These are phyloP conservation scores for Drosophila takahashii DNA, from an alignment of 1,140 invertebrate genomes.

Conservation along the genomic window DNA sequence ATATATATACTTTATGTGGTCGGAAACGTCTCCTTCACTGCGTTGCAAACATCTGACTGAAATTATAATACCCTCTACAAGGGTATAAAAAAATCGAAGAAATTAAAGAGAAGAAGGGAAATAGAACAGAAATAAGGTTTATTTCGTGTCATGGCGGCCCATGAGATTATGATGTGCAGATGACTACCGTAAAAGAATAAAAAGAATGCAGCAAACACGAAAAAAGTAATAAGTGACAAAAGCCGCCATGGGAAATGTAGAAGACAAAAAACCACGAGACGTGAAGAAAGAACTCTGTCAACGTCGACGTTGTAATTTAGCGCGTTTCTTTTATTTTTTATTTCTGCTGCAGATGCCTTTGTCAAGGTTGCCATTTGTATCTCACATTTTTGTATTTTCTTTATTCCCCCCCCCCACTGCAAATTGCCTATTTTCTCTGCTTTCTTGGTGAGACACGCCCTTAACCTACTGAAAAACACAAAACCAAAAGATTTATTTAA, in stretches of 20 bases:
- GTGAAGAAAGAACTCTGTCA: slow-evolving; percentile 33
- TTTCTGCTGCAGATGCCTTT: slow-evolving; percentile 35
- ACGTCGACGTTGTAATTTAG: slow-evolving; percentile 49
- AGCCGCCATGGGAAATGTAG: slow-evolving; percentile 38
- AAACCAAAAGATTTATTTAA: not conserved
- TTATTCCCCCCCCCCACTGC: not conserved
- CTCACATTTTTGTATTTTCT: slow-evolving; percentile 23
- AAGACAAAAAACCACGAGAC: slow-evolving; percentile 22
- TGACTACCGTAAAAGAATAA: slow-evolving; percentile 23
- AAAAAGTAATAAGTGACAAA: slow-evolving; percentile 54
- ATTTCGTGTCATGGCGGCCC: slow-evolving; percentile 25
- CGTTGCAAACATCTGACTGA: too few relatives aligned
- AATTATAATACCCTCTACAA: too few relatives aligned
- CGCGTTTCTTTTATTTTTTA: slow-evolving; percentile 13
- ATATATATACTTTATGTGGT: too few relatives aligned
- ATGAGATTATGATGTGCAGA: slow-evolving; percentile 35
- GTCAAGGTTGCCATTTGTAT: slow-evolving; percentile 37
- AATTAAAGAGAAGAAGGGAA: not conserved
- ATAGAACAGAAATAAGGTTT: not conserved
- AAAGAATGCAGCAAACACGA: slow-evolving; percentile 25
- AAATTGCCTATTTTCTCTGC: slow-evolving; percentile 7
- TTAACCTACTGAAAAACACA: not conserved
- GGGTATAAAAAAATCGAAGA: not conserved
- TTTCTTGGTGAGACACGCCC: slow-evolving; percentile 11
- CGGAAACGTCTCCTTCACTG: too few relatives aligned